A percentile compares a stretch with the other conserved stretches of the same genome.
phyloP scores from a whole-genome alignment of 2,888 invertebrate species.

The Eupsilia transversa region DNA sequence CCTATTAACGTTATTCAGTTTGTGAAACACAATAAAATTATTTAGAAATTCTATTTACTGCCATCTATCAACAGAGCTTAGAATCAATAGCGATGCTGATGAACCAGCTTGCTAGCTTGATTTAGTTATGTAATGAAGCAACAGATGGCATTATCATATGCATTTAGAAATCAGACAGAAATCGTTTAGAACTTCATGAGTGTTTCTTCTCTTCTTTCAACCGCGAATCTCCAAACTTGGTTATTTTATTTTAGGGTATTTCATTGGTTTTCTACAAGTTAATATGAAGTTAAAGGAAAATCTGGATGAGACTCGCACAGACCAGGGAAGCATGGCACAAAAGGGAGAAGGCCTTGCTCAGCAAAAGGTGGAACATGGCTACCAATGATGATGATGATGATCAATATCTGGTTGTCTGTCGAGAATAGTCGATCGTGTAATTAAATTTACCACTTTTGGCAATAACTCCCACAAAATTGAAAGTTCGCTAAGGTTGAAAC shows the following conservation, averaged over 20 bases:
- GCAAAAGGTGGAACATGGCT: neutral
- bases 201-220: neutral
- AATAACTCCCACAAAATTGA: neutral
- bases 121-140: neutral
- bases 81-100: neutral
- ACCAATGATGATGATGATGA: neutral
- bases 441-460: neutral
- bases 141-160: constrained; percentile 35
- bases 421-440: too few species aligned
- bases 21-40: neutral
- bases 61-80: constrained; percentile 16
- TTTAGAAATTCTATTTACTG: neutral
- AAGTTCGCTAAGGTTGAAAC: neutral
- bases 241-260: too few species aligned
- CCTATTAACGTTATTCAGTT: too few species aligned
- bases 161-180: neutral
- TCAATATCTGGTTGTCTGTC: too few species aligned
- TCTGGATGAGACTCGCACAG: neutral
- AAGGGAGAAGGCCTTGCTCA: neutral
- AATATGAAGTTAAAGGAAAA: neutral
- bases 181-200: neutral
- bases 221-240: neutral
- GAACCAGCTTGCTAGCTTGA: neutral
- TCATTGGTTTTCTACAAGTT: neutral
- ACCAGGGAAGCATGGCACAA: neutral